phyloP scores from a whole-genome alignment of 2,113 vertebrate genomes.

The Microcebus griseorufus region DNA sequence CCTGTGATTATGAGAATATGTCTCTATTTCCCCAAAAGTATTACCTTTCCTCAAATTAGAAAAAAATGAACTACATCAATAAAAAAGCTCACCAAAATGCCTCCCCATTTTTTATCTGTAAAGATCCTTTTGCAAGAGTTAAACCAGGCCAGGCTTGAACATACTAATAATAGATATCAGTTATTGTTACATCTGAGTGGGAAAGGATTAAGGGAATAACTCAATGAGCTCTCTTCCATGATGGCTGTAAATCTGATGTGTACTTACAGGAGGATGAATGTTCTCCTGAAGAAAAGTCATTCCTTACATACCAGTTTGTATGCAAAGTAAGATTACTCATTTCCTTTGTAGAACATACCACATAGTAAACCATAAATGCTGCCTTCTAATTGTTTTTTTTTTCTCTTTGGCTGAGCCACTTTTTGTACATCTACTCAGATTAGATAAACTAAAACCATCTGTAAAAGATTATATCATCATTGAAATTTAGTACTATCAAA shows the following conservation, averaged over 20 bases:
- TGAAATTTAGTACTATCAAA: not conserved
- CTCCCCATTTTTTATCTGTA: not conserved
- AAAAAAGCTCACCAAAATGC: not conserved
- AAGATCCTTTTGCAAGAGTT: slow-evolving; percentile 8
- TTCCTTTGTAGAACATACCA: not conserved
- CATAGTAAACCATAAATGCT: not conserved
- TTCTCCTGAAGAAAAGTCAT: not conserved
- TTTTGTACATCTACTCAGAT: not conserved
- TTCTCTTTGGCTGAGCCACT: not conserved
- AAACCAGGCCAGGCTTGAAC: not conserved
- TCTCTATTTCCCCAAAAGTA: not conserved
- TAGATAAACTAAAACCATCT: not conserved
- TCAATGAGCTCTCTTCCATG: not conserved
- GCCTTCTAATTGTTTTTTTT: not conserved
- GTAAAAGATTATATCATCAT: not conserved
- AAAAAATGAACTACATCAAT: not conserved
- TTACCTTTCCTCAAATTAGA: slow-evolving; percentile 9
- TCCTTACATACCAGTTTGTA: not conserved
- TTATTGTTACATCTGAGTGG: not conserved
- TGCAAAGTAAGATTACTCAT: not conserved
- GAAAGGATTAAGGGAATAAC: slow-evolving; percentile 23
- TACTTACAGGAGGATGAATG: not conserved
- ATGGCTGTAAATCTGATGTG: not conserved
- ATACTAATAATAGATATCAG: not conserved
- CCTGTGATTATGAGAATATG: not conserved